Evolutionary conservation across 2,113 vertebrate species (phyloP).

Genomic region (Epinephelus fuscoguttatus): DNA sequence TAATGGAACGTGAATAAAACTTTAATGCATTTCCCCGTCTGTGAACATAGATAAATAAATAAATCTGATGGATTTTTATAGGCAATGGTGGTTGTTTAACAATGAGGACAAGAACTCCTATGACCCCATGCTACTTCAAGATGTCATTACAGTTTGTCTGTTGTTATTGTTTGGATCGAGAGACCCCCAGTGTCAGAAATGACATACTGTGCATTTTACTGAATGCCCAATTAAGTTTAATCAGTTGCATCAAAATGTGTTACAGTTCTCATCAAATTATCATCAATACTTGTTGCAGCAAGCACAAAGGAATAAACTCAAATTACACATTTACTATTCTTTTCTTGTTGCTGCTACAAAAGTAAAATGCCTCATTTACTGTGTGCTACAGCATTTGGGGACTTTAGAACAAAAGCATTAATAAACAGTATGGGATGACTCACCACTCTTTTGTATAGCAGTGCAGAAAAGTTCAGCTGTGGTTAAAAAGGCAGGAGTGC

Average conservation of each 20-base stretch:
- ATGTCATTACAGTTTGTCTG: too few species aligned
- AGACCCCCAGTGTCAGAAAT: too few species aligned
- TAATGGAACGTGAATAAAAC: too few species aligned
- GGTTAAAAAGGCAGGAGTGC: neutral
- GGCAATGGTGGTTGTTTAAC: too few species aligned
- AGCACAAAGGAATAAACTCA: neutral
- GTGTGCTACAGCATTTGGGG: neutral
- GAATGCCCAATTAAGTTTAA: too few species aligned
- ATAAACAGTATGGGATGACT: conserved; percentile 4
- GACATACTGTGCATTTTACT: too few species aligned
- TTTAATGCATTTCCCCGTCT: too few species aligned
- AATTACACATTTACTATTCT: neutral
- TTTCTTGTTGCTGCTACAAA: conserved; percentile 3
- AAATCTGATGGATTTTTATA: too few species aligned
- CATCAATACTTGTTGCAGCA: neutral
- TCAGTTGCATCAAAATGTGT: neutral
- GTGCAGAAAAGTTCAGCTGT: conserved; percentile 12
- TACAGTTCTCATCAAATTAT: neutral
- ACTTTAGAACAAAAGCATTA: conserved; percentile 17
- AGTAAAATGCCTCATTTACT: conserved; percentile 32
- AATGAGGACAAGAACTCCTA: too few species aligned
- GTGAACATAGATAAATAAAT: too few species aligned
- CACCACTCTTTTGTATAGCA: neutral
- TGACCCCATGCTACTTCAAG: too few species aligned
- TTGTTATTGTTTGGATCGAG: too few species aligned